These are phyloP conservation scores for Theodoxus fluviatilis DNA, from an alignment of 2,888 invertebrate species.

Conservation along the genomic window DNA sequence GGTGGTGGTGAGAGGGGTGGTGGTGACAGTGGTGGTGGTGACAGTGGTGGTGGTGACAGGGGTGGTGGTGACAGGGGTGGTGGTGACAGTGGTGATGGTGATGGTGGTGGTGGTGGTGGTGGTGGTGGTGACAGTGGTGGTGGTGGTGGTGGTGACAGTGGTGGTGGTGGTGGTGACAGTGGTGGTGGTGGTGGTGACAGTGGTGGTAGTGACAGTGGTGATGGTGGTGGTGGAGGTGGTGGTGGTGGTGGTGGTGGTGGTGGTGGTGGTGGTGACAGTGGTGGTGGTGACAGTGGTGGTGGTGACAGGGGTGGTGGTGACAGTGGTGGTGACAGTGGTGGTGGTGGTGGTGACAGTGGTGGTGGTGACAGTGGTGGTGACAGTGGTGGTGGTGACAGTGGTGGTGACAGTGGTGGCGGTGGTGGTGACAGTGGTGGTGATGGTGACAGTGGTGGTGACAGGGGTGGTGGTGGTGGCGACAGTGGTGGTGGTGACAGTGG, in stretches of 20 bases:
- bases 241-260: background rate
- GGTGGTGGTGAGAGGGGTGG: background rate
- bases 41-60: background rate
- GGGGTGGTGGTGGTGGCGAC: no score
- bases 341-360: background rate
- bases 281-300: background rate
- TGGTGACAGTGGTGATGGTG: background rate
- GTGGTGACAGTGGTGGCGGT: background rate
- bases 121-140: background rate
- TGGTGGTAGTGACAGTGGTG: background rate
- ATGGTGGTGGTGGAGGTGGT: background rate
- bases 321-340: background rate
- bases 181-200: background rate
- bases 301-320: background rate
- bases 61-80: no score
- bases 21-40: background rate
- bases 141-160: background rate
- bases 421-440: background rate
- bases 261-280: background rate
- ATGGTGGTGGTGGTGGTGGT: background rate
- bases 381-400: background rate
- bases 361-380: background rate
- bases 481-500: background rate
- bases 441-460: slow-evolving; percentile 1
- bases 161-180: background rate